Evolutionary conservation across 2,888 invertebrate species (phyloP), one percentile per base, ranked within the genome.

Genomic region (Anagyrus pseudococci): DNA sequence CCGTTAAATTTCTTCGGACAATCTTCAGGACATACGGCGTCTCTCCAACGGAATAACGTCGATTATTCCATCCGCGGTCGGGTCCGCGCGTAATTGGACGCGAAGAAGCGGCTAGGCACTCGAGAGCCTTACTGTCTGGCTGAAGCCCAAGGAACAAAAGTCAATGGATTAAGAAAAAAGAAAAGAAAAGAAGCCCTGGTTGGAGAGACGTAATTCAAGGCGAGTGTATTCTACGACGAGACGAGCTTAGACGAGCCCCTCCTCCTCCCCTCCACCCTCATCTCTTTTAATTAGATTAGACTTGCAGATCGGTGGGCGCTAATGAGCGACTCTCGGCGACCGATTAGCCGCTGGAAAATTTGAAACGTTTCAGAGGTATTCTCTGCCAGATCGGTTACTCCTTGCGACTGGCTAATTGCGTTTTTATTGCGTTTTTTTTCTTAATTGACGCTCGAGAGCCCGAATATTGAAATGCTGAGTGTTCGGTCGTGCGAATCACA

Each of bases 241-340:
- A 8, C 23, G 37, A 19, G n/a, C 33, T 4, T 17, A 48, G 22
- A 17, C 19, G 2, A 15, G 4, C 15, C n/a, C n/a, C n/a, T n/a
- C n/a, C n/a, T n/a, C n/a, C n/a, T n/a, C n/a, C n/a, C n/a, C n/a
- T n/a, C n/a, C n/a, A 23, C 19, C 17, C 29, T 46, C 25, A 56
- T 55, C 46, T 23, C 19, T 19, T 53, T 60, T 60, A 56, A 64
- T 64, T 56, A 53, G 60, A 64, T 64, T 60, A 60, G 60, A 64
- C 60, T 64, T 64, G 59, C 60, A 60, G 43, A 64, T 60, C 26
- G n/a, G 7, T 33, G 33, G 13, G 17, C 13, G 19, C 10, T 19
- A 22, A n/a, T n/a, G 26, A 13, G 26, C 23, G 44, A 10, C 10
- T 29, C n/a, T 41, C n/a, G 17, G 41, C 41, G 20, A 2, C 19